phyloP scores from a whole-genome alignment of 92 coral and sea anemone genomes.

The Zoanthus sansibaricus region DNA sequence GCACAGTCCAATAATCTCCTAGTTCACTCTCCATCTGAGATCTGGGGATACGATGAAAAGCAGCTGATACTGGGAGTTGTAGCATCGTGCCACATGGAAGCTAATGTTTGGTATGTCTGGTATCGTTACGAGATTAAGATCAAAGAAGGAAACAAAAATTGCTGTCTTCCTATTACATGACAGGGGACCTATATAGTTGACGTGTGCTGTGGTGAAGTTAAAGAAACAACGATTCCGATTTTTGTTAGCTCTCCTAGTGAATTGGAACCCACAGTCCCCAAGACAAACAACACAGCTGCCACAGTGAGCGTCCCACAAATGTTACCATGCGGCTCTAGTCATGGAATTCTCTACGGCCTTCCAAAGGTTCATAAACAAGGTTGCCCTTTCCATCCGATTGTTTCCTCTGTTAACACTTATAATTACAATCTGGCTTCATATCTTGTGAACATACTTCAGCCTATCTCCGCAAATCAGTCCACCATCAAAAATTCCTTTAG shows the following conservation, averaged over 20 bases:
- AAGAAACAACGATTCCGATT: slow-evolving; percentile 42
- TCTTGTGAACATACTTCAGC: too few relatives aligned
- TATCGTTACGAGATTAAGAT: slow-evolving; percentile 44
- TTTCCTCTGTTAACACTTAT: too few relatives aligned
- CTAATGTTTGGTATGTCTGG: slow-evolving; percentile 50
- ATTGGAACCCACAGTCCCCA: slow-evolving; percentile 19
- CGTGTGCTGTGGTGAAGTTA: background rate
- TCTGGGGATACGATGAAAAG: slow-evolving; percentile 73
- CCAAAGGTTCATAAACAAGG: too few relatives aligned
- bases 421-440: too few relatives aligned
- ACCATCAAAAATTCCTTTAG: too few relatives aligned
- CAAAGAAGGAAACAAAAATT: slow-evolving; percentile 48
- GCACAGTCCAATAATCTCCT: slow-evolving; percentile 36
- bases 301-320: slow-evolving; percentile 28
- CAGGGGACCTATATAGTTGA: too few relatives aligned
- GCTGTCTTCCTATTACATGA: too few relatives aligned
- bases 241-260: slow-evolving; percentile 3
- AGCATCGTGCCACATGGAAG: slow-evolving; percentile 51
- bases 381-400: too few relatives aligned
- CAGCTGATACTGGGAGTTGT: slow-evolving; percentile 66
- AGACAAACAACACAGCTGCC: background rate
- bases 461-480: too few relatives aligned
- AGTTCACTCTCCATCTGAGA: slow-evolving; percentile 67
- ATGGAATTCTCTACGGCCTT: too few relatives aligned
- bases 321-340: too few relatives aligned